Evolutionary conservation across 23 tunicate genomes (phyloP), one percentile per base, ranked within the genome.

Genomic region (Trididemnum miniatum): DNA sequence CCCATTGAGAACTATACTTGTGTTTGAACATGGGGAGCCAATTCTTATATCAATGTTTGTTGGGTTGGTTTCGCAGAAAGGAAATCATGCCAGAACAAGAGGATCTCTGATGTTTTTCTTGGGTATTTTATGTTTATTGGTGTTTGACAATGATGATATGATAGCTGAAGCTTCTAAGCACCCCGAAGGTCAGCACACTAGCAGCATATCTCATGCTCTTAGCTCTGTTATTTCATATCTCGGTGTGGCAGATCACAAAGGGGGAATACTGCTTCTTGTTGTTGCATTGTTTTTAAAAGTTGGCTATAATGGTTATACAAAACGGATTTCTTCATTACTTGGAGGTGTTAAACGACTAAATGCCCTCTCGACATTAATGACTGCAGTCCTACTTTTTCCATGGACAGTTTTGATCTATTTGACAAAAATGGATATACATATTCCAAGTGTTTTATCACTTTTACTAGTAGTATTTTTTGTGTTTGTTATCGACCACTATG

Each of bases 231-330:
- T 86, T 39, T 91, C 90, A 15, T 81, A 32, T 62, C 81, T 91
- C 2, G 98, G 98, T 1, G 86, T 93, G 18, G 93, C 98, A 1
- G 93, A 93, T 35, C 92, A 88, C 39, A 93, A 93, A 88, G 90
- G 93, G 9, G 98, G 98, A 3, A 84, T 93, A 63, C 33, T 93
- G 38, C 78, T 93, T 2, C 73, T 93, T 2, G 54, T 84, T 0
- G 15, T 84, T 5, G 65, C 90, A 2, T 77, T 84, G 29, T 38
- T 93, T 2, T 71, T 93, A 60, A 93, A 93, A 84, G 84, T 93
- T 60, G 87, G 88, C 3, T 77, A 59, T 28, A 84, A 86, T 77
- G 90, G 87, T 1, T 80, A 90, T 49, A 80, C 89, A 27, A 93
- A 88, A 54, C 79, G 78, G 49, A 77, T 93, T 20, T 38, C 77